Conservation (phyloP, 2,113 vertebrate species). For the Passer domesticus region DNA sequence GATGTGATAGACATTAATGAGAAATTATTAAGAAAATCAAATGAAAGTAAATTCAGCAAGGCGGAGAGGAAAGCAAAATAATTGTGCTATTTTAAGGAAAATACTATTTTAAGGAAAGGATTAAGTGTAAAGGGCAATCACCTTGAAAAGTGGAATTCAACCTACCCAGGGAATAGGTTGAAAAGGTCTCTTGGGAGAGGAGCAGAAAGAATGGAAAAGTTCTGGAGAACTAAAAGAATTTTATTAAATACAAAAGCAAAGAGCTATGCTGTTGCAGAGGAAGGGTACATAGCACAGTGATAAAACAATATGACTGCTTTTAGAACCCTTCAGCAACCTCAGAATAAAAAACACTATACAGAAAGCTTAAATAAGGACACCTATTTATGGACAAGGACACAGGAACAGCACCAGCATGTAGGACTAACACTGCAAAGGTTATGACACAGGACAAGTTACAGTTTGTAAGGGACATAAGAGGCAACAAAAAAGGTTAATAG, state of each 20-base stretch:
- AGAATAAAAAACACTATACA: background rate
- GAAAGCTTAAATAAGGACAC: conserved; percentile 21
- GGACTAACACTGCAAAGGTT: background rate
- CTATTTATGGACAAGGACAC: background rate
- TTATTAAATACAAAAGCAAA: background rate
- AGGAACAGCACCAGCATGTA: background rate
- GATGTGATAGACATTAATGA: background rate
- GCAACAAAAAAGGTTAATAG: background rate
- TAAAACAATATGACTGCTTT: background rate
- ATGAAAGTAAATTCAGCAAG: background rate
- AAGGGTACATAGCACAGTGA: background rate
- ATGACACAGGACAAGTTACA: background rate
- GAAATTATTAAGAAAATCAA: background rate
- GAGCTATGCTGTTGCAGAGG: background rate
- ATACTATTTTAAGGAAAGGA: background rate
- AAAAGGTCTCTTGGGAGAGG: background rate
- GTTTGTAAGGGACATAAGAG: background rate
- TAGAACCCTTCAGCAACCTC: background rate
- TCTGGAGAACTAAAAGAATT: background rate
- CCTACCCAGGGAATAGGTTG: background rate
- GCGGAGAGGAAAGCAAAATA: background rate
- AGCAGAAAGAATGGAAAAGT: background rate
- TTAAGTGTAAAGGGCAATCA: background rate
- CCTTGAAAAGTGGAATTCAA: background rate
- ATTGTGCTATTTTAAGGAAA: background rate